Evolutionary conservation across 2,797 vertebrate species (phyloP), one percentile per base, ranked within the genome.

Genomic region (Cheirogaleus major): DNA sequence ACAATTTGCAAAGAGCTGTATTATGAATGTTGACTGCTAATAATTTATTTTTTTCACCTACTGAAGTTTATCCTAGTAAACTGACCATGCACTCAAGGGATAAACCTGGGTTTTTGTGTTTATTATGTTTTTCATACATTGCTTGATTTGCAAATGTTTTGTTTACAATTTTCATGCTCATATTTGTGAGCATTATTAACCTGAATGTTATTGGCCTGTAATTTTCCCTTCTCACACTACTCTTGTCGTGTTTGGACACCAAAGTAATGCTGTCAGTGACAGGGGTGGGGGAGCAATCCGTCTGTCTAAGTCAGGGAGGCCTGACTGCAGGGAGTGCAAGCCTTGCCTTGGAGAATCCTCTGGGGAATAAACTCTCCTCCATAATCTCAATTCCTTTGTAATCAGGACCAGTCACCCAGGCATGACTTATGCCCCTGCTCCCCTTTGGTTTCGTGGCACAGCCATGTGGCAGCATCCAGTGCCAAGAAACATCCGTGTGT

Each of bases 231-330:
- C 18, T 76, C 48, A 52, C 18, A 50, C 11, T 32, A 7, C 5
- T 32, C 30, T 22, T n/a, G 18, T 48, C 3, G 9, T 30, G 45
- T 50, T 22, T 48, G 48, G 73, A n/a, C 18, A 11, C 18, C 32
- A 76, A 52, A 76, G 73, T 23, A 18, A 52, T 7, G 18, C 73
- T 50, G 32, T 14, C 20, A 50, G 7, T 23, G 45, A 14, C 22
- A 50, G 11, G 20, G 22, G 5, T 23, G 0, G 32, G 73, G 41
- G 18, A n/a, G 4, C 22, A 12, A 22, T 52, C 20, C 0, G 0
- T 48, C 20, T 20, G 17, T 17, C 5, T 48, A 20, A 75, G 45
- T 22, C 73, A 10, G 18, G 4, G 45, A 48, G 73, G 30, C 45
- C 32, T 13, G 45, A 52, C 73, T n/a, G 48, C 48, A 13, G 18